These are phyloP conservation scores for Actinostola sp. DNA, from an alignment of 92 coral and sea anemone species.

Conservation along the genomic window DNA sequence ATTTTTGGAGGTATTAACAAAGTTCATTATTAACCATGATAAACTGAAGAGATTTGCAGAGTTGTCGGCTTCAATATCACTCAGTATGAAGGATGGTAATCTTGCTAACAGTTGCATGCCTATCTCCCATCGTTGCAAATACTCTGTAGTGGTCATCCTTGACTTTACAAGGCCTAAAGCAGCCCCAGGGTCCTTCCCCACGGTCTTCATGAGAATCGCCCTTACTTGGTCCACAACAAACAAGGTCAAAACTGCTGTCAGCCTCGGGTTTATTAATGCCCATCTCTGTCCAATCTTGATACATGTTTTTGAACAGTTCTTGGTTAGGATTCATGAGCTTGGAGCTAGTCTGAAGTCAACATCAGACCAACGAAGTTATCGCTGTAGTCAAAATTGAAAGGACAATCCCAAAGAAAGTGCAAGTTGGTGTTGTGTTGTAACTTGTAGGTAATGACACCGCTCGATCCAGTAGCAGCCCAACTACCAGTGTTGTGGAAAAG, in stretches of 20 bases:
- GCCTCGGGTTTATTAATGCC: slow-evolving; percentile 19
- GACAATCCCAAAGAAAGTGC: slow-evolving; percentile 56
- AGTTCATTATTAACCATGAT: no score
- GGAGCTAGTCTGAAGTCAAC: slow-evolving; percentile 28
- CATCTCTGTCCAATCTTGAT: slow-evolving; percentile 12
- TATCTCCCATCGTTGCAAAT: slow-evolving; percentile 47
- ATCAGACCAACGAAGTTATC: slow-evolving; percentile 58
- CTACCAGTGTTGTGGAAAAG: slow-evolving; percentile 52
- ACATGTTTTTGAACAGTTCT: slow-evolving; percentile 34
- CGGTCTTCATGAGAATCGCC: slow-evolving; percentile 39
- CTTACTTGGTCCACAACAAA: slow-evolving; percentile 54
- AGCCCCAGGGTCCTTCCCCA: slow-evolving; percentile 41
- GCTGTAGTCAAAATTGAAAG: slow-evolving; percentile 31
- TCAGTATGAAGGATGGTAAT: slow-evolving; percentile 10
- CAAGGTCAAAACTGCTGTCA: slow-evolving; percentile 36
- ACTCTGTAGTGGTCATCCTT: slow-evolving; percentile 28
- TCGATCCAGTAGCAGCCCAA: slow-evolving; percentile 45
- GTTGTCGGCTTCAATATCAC: no score
- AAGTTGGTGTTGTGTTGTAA: slow-evolving; percentile 30
- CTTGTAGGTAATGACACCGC: slow-evolving; percentile 49
- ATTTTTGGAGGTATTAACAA: no score
- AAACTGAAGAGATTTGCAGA: no score
- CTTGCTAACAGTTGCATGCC: slow-evolving; percentile 44
- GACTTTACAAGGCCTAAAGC: slow-evolving; percentile 23
- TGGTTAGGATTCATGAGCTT: slow-evolving; percentile 13